Evolutionary conservation across 2,113 vertebrate species (phyloP).

Genomic region (Platichthys stellatus): DNA sequence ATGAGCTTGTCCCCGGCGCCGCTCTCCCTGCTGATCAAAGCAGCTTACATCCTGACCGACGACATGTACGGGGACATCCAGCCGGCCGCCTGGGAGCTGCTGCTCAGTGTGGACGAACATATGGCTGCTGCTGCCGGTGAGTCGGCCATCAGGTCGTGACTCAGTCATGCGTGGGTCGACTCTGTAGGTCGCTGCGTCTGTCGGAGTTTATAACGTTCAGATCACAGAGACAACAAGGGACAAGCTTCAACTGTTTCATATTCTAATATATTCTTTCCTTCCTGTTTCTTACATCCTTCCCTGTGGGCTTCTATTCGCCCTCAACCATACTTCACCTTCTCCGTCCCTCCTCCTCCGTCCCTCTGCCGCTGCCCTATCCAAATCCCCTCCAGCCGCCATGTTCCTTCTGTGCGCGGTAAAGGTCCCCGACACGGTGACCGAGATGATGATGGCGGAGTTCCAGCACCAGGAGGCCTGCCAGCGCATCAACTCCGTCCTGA

Average conservation of each 20-base stretch:
- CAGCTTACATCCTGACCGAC: slow-evolving; percentile 93
- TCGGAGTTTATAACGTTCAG: too few species aligned
- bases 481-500: slow-evolving; percentile 94
- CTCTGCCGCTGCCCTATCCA: background rate
- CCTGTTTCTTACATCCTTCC: background rate
- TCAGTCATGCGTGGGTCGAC: background rate
- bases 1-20: slow-evolving; percentile 97
- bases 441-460: slow-evolving; percentile 98
- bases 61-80: slow-evolving; percentile 99
- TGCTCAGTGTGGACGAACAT: slow-evolving; percentile 97
- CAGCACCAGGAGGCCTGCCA: slow-evolving; percentile 96
- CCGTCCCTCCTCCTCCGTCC: background rate
- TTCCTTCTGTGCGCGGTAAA: slow-evolving; percentile 98
- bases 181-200: background rate
- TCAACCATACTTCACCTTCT: background rate
- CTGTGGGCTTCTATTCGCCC: background rate
- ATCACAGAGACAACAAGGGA: background rate
- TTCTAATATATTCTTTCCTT: background rate
- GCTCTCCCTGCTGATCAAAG: slow-evolving; percentile 95
- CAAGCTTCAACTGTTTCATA: background rate
- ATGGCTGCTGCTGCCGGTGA: slow-evolving; percentile 97
- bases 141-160: slow-evolving; percentile 4
- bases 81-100: slow-evolving; percentile 96
- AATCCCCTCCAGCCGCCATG: slow-evolving; percentile 89
- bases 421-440: slow-evolving; percentile 94